Base-by-base conservation (phyloP, 2,113 vertebrate genomes). In the Loxodonta africana region DNA sequence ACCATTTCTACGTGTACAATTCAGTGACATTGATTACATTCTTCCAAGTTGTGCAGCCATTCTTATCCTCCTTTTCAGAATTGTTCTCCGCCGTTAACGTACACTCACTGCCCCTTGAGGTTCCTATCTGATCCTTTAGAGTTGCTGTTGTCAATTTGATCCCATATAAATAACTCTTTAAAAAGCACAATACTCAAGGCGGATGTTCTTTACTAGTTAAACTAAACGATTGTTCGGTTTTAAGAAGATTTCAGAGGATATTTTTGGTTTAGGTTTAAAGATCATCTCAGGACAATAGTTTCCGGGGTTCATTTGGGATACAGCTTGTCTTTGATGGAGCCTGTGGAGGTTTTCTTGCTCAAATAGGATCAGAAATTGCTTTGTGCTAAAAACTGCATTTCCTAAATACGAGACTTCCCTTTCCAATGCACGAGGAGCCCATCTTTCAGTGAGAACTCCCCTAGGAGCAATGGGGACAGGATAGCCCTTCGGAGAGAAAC, bases 301-400 rank as follows among this genome's bases (percentile, higher is more conserved):
- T 30, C 12, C 4, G 14, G 28, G 30, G 65, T 69, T 69, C 65
- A 30, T 33, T 6, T 69, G 78, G 88, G 87, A 90, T 60, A 74
- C 65, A 77, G 73, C 67, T 90, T 76, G 1, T 84, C 76, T 95
- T 77, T 77, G 71, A 94, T 94, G 92, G 81, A 81, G 88, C 18
- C 95, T 51, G 1, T 93, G 73, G 74, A 57, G 57, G 15, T 78
- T 82, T 65, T 87, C 14, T 76, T 93, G 67, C 91, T 95, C 77
- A 77, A 14, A 82, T 90, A 97, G 89, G 77, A 94, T 97, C 90
- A 95, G 84, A 93, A 95, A 92, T 88, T 94, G 92, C 97, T 98
- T 97, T 94, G 82, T 93, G 46, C 83, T 83, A 74, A 94, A 96
- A 96, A 97, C 0, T 74, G 97, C 63, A 83, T 89, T 97, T 96